phyloP scores from a whole-genome alignment of 2,113 vertebrate species.

The Oryzias curvinotus region DNA sequence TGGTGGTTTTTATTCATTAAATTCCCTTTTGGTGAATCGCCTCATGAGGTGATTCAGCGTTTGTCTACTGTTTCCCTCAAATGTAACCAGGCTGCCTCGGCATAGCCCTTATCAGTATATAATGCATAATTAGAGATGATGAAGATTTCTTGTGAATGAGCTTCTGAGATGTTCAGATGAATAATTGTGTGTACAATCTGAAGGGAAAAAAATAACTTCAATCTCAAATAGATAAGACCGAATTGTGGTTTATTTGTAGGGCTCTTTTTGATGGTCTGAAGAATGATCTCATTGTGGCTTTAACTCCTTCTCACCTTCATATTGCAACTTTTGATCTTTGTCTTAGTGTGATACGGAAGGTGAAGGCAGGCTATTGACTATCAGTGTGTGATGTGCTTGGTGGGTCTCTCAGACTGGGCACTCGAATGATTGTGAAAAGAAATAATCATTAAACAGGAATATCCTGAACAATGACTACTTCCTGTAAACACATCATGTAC shows the following conservation, averaged over 20 bases:
- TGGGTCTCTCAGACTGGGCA: conserved; percentile 2
- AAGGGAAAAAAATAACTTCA: conserved; percentile 64
- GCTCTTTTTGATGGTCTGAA: conserved; percentile 50
- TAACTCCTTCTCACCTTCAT: conserved; percentile 33
- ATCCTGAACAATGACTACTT: too few species aligned
- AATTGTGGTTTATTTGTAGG: conserved; percentile 59
- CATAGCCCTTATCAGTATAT: conserved; percentile 54
- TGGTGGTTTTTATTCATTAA: neutral
- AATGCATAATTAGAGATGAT: conserved; percentile 61
- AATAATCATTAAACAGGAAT: conserved; percentile 15
- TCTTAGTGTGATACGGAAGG: conserved; percentile 53
- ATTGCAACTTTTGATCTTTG: conserved; percentile 44
- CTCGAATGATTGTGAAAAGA: conserved; percentile 16
- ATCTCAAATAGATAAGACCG: conserved; percentile 65
- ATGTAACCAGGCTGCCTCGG: conserved; percentile 33
- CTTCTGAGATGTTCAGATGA: conserved; percentile 58
- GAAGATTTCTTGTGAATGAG: conserved; percentile 63
- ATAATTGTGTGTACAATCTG: conserved; percentile 67
- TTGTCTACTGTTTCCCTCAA: conserved; percentile 5
- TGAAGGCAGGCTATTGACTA: conserved; percentile 54
- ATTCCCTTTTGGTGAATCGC: neutral
- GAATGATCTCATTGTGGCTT: conserved; percentile 50
- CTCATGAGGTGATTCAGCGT: conserved; percentile 21
- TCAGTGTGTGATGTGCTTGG: conserved; percentile 1
- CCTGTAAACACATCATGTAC: too few species aligned